Percentiles rank a stretch among this genome's conserved stretches.
phyloP scores from a whole-genome alignment of 1,140 invertebrate genomes.

The Brachionus rubens region DNA sequence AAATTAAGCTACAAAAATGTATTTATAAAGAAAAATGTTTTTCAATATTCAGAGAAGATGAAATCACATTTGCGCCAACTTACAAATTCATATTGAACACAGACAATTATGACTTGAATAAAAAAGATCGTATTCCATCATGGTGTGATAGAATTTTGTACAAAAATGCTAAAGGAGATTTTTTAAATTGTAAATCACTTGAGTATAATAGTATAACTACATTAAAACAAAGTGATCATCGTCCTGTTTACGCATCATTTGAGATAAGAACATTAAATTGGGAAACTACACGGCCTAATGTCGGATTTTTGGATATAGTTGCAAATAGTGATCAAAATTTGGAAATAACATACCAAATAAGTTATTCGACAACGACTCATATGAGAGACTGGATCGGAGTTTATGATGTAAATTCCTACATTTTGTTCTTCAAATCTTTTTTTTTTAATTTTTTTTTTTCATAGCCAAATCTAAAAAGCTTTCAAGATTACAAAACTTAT shows the following conservation, averaged over 20 bases:
- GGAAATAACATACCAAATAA: constrained; percentile 7
- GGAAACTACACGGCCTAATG: background rate
- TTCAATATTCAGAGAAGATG: constrained; percentile 22
- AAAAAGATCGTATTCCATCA: constrained; percentile 24
- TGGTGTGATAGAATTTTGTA: constrained; percentile 35
- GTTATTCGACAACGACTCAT: background rate
- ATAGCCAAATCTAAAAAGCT: constrained; percentile 12
- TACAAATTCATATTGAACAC: constrained; percentile 30
- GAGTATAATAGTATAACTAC: background rate
- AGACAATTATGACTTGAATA: constrained; percentile 27
- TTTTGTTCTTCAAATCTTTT: background rate
- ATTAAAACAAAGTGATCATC: constrained; percentile 42
- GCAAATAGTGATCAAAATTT: constrained; percentile 15
- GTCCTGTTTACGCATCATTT: constrained; percentile 20
- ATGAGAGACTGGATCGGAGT: constrained; percentile 18
- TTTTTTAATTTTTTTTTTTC: background rate
- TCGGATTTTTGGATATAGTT: background rate
- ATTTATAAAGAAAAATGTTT: constrained; percentile 45
- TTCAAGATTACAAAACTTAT: constrained; percentile 32
- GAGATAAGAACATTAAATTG: constrained; percentile 7
- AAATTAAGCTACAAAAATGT: constrained; percentile 20
- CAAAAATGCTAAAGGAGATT: background rate
- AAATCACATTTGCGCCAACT: constrained; percentile 24
- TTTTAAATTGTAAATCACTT: background rate
- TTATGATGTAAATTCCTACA: constrained; percentile 16